phyloP scores from a whole-genome alignment of 2,113 vertebrate genomes.

The Nansenia antarctica region DNA sequence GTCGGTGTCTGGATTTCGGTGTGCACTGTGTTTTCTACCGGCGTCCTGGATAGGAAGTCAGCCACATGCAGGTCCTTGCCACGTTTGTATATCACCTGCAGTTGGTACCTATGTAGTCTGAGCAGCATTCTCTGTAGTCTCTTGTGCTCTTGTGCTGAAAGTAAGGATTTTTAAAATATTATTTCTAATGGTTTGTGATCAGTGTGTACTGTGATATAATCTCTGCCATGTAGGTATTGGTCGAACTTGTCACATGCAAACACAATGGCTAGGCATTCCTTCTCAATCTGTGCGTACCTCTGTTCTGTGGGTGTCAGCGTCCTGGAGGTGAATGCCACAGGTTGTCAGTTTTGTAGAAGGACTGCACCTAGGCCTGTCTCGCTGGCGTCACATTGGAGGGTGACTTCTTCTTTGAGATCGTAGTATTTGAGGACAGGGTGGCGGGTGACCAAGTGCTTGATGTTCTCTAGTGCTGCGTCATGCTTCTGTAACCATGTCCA shows the following conservation, averaged over 20 bases:
- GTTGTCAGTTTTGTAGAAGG: conserved; percentile 31
- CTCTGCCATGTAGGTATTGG: conserved; percentile 34
- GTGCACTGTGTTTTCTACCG: not conserved
- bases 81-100: conserved; percentile 1
- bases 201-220: conserved; percentile 43
- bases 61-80: conserved; percentile 18
- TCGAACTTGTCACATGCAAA: no score
- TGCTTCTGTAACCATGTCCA: not conserved
- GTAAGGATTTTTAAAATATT: conserved; percentile 29
- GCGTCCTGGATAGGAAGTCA: not conserved
- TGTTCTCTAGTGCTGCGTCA: not conserved
- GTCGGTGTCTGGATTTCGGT: not conserved
- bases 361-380: conserved; percentile 14
- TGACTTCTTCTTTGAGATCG: conserved; percentile 10
- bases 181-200: conserved; percentile 51
- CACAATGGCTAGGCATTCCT: conserved; percentile 15
- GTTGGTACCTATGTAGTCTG: conserved; percentile 11
- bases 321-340: conserved; percentile 21
- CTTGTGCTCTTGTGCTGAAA: conserved; percentile 14
- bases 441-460: not conserved
- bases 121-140: conserved; percentile 24
- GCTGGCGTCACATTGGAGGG: no score
- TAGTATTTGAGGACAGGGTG: conserved; percentile 17
- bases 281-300: conserved; percentile 40
- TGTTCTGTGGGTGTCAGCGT: conserved; percentile 28